phyloP scores from a whole-genome alignment of 1,140 invertebrate species.

The Eulimnadia texana region DNA sequence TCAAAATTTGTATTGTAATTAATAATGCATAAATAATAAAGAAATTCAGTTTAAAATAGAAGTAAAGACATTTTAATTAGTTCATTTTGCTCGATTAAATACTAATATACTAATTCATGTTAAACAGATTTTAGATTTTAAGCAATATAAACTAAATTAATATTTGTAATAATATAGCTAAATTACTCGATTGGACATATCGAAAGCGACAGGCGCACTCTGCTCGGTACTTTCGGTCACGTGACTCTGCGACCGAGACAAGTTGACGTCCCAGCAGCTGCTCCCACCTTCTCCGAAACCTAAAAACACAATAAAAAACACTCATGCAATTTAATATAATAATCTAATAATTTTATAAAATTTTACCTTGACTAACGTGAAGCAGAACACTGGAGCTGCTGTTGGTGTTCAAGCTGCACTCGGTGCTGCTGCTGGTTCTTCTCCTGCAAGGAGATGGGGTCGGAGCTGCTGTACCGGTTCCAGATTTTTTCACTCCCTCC shows the following conservation, averaged over 20 bases:
- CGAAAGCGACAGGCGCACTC: conserved; percentile 73
- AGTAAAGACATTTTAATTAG: no score
- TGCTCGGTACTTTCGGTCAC: conserved; percentile 77
- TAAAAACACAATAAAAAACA: no score
- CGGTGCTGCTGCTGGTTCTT: conserved; percentile 10
- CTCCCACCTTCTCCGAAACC: background rate
- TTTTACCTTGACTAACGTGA: background rate
- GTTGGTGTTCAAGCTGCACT: conserved; percentile 16
- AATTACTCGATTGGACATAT: conserved; percentile 79
- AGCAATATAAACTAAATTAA: no score
- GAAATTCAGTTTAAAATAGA: no score
- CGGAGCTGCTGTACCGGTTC: background rate
- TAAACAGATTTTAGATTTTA: no score
- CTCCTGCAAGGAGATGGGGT: background rate
- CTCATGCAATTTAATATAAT: conserved; percentile 1
- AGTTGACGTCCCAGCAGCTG: conserved; percentile 12
- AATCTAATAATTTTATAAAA: background rate
- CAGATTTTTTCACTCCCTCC: background rate
- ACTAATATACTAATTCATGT: no score
- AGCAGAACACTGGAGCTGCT: conserved; percentile 4
- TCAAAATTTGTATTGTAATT: no score
- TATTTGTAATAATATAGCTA: no score
- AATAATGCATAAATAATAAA: no score
- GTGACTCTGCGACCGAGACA: conserved; percentile 60
- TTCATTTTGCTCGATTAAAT: no score